phyloP scores from a whole-genome alignment of 2,888 invertebrate species.

The Leucoptera coffeella region DNA sequence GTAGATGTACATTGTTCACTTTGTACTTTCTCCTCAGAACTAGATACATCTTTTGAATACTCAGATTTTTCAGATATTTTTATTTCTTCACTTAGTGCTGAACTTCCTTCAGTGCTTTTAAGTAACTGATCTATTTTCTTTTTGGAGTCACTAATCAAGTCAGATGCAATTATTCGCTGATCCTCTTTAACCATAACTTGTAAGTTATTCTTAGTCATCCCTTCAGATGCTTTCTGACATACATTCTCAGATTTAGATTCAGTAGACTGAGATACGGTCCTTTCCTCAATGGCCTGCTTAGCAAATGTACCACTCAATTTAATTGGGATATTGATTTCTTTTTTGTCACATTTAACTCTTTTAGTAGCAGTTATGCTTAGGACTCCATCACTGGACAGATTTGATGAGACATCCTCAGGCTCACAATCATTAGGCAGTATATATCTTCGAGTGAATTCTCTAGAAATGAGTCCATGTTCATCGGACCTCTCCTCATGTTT shows the following conservation, averaged over 20 bases:
- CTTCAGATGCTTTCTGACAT: not conserved
- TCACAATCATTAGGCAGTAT: conserved; percentile 20
- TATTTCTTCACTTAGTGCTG: conserved; percentile 6
- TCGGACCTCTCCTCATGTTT: conserved; percentile 43
- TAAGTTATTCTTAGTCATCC: not conserved
- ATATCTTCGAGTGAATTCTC: conserved; percentile 39
- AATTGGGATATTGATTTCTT: conserved; percentile 17
- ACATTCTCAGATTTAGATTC: not conserved
- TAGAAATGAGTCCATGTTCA: conserved; percentile 33
- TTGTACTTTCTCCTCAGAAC: too few species aligned
- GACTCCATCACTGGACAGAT: conserved; percentile 18
- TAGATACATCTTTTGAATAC: conserved; percentile 1
- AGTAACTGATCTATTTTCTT: not conserved
- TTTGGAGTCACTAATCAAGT: not conserved
- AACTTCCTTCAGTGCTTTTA: not conserved
- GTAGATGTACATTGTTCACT: too few species aligned
- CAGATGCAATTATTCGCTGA: not conserved
- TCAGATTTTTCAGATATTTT: conserved; percentile 2
- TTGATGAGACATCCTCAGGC: conserved; percentile 15
- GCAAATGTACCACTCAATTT: conserved; percentile 10
- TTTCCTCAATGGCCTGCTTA: not conserved
- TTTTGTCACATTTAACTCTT: conserved; percentile 6
- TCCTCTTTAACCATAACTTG: not conserved
- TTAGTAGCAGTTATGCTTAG: conserved; percentile 14
- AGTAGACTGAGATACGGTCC: not conserved